These are phyloP conservation scores for Synergus laeviventris DNA, from an alignment of 2,888 invertebrate species.

Conservation along the genomic window DNA sequence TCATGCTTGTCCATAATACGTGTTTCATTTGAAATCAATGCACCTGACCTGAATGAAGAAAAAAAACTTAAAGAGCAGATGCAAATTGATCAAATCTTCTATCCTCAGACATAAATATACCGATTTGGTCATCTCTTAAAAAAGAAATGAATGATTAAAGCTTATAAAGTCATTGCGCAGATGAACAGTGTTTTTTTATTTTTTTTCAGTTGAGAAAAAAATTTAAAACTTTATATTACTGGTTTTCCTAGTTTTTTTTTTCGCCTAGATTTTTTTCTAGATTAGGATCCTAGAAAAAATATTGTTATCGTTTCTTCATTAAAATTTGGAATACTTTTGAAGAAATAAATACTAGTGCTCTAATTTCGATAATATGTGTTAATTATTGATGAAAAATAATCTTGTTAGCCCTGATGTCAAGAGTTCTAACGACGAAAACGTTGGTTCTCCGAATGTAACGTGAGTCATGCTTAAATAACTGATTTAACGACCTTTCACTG, in stretches of 20 bases:
- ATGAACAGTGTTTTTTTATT: neutral
- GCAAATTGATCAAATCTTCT: slow-evolving; percentile 3
- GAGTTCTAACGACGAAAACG: neutral
- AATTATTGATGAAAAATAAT: neutral
- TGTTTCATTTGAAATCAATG: slow-evolving; percentile 9
- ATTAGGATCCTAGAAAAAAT: too few relatives aligned
- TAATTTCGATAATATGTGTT: neutral
- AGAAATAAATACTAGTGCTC: too few relatives aligned
- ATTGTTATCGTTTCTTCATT: too few relatives aligned
- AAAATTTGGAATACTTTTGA: too few relatives aligned
- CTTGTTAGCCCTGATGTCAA: slow-evolving; percentile 26
- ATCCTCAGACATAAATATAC: neutral
- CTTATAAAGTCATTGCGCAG: neutral
- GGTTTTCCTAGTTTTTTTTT: too few relatives aligned
- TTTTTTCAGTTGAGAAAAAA: too few relatives aligned
- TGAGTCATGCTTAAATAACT: slow-evolving; percentile 31
- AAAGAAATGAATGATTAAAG: neutral
- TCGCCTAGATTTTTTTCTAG: too few relatives aligned
- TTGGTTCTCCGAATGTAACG: neutral
- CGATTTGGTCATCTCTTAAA: neutral
- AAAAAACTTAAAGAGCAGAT: neutral
- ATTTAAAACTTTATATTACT: too few relatives aligned
- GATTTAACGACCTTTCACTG: slow-evolving; percentile 37
- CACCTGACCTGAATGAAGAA: slow-evolving; percentile 17
- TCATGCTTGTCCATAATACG: slow-evolving; percentile 4